Percentiles rank a stretch among this genome's conserved stretches.
phyloP scores from a whole-genome alignment of 2,113 vertebrate genomes.

The Etheostoma cragini region DNA sequence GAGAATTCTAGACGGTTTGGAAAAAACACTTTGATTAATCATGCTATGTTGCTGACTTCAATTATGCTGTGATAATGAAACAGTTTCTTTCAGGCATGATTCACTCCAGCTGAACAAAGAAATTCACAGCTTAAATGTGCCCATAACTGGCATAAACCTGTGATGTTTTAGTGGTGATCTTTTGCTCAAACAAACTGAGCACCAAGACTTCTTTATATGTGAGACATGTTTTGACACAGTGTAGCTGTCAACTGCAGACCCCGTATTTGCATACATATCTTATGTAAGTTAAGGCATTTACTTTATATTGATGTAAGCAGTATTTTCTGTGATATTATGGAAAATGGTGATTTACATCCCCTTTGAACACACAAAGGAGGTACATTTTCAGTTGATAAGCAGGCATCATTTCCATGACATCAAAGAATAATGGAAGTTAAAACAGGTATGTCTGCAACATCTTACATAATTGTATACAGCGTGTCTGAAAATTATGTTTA shows the following conservation, averaged over 20 bases:
- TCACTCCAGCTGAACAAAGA: slow-evolving; percentile 22
- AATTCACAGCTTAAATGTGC: background rate
- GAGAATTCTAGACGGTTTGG: slow-evolving; percentile 39
- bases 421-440: slow-evolving; percentile 36
- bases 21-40: slow-evolving; percentile 69
- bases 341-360: slow-evolving; percentile 11
- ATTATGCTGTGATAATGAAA: slow-evolving; percentile 56
- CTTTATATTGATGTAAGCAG: slow-evolving; percentile 1
- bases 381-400: slow-evolving; percentile 12
- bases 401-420: slow-evolving; percentile 38
- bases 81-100: slow-evolving; percentile 49
- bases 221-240: slow-evolving; percentile 1
- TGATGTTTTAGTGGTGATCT: background rate
- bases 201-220: background rate
- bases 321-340: slow-evolving; percentile 6
- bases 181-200: background rate
- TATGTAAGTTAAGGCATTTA: background rate
- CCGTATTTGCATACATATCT: background rate
- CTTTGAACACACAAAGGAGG: slow-evolving; percentile 23
- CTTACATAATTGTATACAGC: background rate
- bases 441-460: background rate
- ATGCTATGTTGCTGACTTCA: slow-evolving; percentile 59
- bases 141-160: background rate
- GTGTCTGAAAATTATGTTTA: background rate
- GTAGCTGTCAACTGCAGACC: background rate